Evolutionary conservation across 2,113 vertebrate species (phyloP).

Genomic region (Otis tarda): DNA sequence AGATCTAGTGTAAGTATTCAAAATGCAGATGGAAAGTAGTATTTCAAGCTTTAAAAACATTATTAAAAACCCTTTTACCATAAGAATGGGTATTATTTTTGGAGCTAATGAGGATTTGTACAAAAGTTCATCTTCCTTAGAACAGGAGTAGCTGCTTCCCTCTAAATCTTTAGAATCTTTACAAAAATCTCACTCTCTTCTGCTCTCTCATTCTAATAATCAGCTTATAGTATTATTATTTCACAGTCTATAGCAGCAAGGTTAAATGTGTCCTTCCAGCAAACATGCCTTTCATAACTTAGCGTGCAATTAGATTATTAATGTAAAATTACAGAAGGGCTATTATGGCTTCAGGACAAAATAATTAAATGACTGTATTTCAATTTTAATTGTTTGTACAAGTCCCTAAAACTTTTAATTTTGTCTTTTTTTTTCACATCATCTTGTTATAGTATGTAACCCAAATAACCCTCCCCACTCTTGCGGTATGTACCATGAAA

Average conservation of each 20-base stretch:
- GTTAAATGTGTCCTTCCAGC: slow-evolving; percentile 45
- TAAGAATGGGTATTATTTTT: slow-evolving; percentile 33
- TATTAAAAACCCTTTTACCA: slow-evolving; percentile 14
- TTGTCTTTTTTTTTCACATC: not conserved
- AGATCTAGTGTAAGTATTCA: slow-evolving; percentile 14
- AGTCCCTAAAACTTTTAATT: not conserved
- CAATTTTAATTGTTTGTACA: slow-evolving; percentile 48
- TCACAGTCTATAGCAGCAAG: not conserved
- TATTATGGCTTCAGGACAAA: slow-evolving; percentile 43
- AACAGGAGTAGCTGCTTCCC: not conserved
- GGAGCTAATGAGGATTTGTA: slow-evolving; percentile 46
- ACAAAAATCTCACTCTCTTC: not conserved
- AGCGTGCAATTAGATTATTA: slow-evolving; percentile 6
- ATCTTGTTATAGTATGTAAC: not conserved
- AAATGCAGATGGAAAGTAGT: slow-evolving; percentile 54
- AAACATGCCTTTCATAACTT: slow-evolving; percentile 40
- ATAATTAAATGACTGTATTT: slow-evolving; percentile 37
- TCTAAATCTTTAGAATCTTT: slow-evolving; percentile 39
- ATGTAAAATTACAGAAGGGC: slow-evolving; percentile 16
- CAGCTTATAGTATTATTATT: slow-evolving; percentile 38
- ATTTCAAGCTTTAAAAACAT: slow-evolving; percentile 53
- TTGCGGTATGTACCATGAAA: not conserved
- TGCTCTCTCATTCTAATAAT: slow-evolving; percentile 35
- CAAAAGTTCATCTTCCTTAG: slow-evolving; percentile 27
- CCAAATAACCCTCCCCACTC: not conserved